Conservation (phyloP, 2,888 invertebrate species). For the Acleris literana region DNA sequence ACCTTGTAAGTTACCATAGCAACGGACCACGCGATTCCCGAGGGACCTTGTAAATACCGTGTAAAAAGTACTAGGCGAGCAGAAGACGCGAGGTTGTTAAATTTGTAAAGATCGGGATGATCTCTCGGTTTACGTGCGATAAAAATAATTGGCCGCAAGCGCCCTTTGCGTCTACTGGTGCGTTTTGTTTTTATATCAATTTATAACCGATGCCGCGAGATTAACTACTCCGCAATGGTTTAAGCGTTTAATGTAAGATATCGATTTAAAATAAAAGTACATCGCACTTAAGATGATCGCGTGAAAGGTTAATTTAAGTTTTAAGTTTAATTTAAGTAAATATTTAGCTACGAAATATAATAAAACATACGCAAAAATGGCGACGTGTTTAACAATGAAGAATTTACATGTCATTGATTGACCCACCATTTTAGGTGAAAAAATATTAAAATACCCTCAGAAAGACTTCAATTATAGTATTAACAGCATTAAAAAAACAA, state of each 20-base stretch:
- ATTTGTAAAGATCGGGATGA: slow-evolving; percentile 25
- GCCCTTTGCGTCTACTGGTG: slow-evolving; percentile 57
- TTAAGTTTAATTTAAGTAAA: slow-evolving; percentile 1
- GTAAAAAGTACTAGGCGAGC: slow-evolving; percentile 69
- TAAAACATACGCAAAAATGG: too few species aligned
- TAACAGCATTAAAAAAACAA: too few species aligned
- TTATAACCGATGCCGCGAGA: slow-evolving; percentile 46
- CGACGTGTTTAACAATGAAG: too few species aligned
- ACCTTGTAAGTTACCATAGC: slow-evolving; percentile 24
- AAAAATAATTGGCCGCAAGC: slow-evolving; percentile 56
- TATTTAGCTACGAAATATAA: too few species aligned
- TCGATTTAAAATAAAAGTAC: slow-evolving; percentile 34
- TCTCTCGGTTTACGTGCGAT: slow-evolving; percentile 43
- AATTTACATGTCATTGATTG: too few species aligned
- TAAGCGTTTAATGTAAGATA: slow-evolving; percentile 48
- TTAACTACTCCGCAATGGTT: slow-evolving; percentile 47
- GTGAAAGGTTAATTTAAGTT: slow-evolving; percentile 15
- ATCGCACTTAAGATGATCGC: slow-evolving; percentile 33
- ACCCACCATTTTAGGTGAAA: too few species aligned
- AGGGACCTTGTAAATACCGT: slow-evolving; percentile 74
- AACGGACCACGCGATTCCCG: slow-evolving; percentile 48
- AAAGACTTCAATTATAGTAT: too few species aligned
- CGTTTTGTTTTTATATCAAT: slow-evolving; percentile 49
- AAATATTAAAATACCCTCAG: too few species aligned
- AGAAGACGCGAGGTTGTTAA: slow-evolving; percentile 51